These are phyloP conservation scores for Astreopora myriophthalma DNA, from an alignment of 64 coral and sea anemone genomes.

Conservation along the genomic window DNA sequence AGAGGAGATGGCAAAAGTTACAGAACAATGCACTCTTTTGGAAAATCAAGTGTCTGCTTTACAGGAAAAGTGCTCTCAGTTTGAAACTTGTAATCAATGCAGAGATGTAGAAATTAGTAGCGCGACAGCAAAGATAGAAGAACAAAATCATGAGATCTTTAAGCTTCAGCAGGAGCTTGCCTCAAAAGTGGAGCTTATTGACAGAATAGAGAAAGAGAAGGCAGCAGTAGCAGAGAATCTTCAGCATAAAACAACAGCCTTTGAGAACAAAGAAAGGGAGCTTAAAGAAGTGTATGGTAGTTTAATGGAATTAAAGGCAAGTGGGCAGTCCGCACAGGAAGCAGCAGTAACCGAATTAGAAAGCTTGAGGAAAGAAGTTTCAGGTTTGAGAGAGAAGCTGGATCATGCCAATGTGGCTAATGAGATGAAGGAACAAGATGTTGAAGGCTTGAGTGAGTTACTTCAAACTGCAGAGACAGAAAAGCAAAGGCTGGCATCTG, in stretches of 20 bases:
- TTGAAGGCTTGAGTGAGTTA: background rate
- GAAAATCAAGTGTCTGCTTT: background rate
- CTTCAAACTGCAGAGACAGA: background rate
- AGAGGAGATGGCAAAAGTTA: background rate
- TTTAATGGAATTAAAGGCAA: background rate
- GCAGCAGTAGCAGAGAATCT: background rate
- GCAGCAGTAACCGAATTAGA: background rate
- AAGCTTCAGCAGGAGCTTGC: background rate
- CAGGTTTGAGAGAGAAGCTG: background rate
- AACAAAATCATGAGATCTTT: background rate
- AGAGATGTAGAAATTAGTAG: background rate
- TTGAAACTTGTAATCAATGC: background rate
- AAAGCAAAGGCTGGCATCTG: background rate
- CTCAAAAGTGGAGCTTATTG: background rate
- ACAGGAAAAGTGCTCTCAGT: background rate
- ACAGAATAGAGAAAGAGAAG: background rate
- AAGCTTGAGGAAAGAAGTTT: conserved; percentile 10
- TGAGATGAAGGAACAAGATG: conserved; percentile 14
- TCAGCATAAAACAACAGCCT: background rate
- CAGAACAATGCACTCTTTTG: background rate
- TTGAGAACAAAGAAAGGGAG: conserved; percentile 41
- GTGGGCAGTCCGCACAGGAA: conserved; percentile 8
- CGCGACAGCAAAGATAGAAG: background rate
- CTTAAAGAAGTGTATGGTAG: conserved; percentile 8
- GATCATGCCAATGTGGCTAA: background rate